These are phyloP conservation scores for Motacilla alba DNA, from an alignment of 2,113 vertebrate genomes.

Conservation along the genomic window DNA sequence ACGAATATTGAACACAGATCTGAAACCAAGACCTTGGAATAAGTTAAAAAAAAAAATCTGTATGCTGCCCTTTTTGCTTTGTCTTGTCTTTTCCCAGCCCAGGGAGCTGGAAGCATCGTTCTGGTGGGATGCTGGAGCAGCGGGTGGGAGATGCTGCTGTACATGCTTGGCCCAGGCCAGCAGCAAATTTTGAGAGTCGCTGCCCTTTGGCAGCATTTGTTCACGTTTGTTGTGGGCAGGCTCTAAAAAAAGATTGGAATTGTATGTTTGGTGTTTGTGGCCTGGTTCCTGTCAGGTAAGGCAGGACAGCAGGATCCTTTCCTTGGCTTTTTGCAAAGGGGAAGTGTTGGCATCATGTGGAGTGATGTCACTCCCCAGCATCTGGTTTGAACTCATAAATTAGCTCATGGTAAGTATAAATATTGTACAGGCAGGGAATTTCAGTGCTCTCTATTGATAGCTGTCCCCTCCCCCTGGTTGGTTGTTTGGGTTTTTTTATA, in stretches of 20 bases:
- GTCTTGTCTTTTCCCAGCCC: background rate
- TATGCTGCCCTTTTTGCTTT: background rate
- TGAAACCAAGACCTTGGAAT: background rate
- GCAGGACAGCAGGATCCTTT: background rate
- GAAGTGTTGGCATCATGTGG: background rate
- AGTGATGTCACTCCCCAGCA: background rate
- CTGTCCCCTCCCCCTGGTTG: background rate
- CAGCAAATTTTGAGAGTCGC: fast-evolving
- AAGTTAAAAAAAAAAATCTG: background rate
- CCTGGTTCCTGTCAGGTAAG: background rate
- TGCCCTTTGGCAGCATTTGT: background rate
- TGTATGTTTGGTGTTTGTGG: background rate
- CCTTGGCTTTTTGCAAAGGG: background rate
- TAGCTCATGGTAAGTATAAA: background rate
- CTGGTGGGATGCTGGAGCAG: fast-evolving
- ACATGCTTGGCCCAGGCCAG: background rate
- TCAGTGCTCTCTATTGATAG: background rate
- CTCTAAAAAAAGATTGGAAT: background rate
- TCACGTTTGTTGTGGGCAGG: background rate
- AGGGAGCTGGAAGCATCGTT: fast-evolving
- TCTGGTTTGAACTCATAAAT: background rate
- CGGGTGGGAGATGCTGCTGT: fast-evolving
- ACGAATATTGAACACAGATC: fast-evolving
- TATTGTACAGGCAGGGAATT: background rate
- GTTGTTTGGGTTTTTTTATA: background rate